Conservation (phyloP, 2,888 invertebrate genomes). For the Ferdinandea cuprea region DNA sequence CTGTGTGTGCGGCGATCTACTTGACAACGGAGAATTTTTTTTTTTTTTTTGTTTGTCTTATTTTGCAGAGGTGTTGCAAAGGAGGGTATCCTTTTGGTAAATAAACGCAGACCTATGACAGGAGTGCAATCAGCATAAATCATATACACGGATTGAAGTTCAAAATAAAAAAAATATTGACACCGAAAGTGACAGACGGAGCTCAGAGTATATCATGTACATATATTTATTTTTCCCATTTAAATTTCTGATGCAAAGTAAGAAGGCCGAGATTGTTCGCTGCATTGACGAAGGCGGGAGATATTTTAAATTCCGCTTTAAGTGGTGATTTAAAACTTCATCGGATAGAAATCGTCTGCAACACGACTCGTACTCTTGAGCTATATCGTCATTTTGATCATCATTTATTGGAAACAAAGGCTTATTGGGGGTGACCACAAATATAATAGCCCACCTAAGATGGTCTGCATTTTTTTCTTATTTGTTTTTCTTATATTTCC, state of each 20-base stretch:
- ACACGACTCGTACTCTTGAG: too few relatives aligned
- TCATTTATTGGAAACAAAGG: too few relatives aligned
- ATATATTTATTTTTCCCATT: not conserved
- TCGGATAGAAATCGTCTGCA: too few relatives aligned
- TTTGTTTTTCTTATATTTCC: too few relatives aligned
- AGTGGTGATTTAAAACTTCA: too few relatives aligned
- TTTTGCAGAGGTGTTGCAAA: slow-evolving; percentile 5
- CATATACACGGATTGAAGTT: slow-evolving; percentile 36
- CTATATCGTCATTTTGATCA: too few relatives aligned
- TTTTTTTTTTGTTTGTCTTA: too few relatives aligned
- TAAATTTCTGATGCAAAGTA: not conserved
- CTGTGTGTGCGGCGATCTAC: slow-evolving; percentile 45
- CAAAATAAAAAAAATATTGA: slow-evolving; percentile 15
- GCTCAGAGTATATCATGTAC: slow-evolving; percentile 7
- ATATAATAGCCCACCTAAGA: too few relatives aligned
- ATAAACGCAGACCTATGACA: slow-evolving; percentile 25
- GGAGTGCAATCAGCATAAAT: slow-evolving; percentile 63
- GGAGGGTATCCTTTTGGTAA: slow-evolving; percentile 38
- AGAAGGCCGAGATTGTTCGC: not conserved
- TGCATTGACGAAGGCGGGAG: not conserved
- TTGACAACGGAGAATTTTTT: slow-evolving; percentile 37
- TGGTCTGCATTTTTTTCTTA: too few relatives aligned
- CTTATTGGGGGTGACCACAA: too few relatives aligned
- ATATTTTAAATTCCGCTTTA: too few relatives aligned
- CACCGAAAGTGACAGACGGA: slow-evolving; percentile 38